A percentile compares a stretch with the other conserved stretches of the same genome.
These are phyloP conservation scores for Agelaius phoeniceus DNA, from an alignment of 2,113 vertebrate species.

Conservation along the genomic window DNA sequence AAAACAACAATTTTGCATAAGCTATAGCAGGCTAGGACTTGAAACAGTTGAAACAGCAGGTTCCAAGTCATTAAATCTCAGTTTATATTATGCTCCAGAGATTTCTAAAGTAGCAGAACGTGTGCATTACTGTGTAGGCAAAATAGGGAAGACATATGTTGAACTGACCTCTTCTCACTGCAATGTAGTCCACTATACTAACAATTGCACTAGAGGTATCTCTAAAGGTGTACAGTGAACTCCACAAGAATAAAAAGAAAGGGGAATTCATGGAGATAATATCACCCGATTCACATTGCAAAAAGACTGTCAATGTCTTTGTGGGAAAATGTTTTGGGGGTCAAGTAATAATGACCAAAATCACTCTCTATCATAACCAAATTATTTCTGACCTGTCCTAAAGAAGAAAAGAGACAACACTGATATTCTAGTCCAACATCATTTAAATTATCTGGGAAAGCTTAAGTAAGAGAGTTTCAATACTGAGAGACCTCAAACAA, in stretches of 20 bases:
- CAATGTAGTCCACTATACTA: background rate
- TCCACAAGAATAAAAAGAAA: background rate
- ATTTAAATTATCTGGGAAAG: background rate
- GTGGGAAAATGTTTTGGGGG: background rate
- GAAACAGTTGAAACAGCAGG: slow-evolving; percentile 10
- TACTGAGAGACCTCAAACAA: background rate
- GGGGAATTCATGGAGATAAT: background rate
- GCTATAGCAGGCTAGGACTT: background rate
- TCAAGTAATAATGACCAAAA: slow-evolving; percentile 2
- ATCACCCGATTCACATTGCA: background rate
- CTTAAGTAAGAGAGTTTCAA: background rate
- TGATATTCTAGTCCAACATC: background rate
- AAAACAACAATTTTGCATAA: background rate
- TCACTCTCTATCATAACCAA: background rate
- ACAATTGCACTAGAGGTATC: background rate
- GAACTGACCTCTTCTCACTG: background rate
- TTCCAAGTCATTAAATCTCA: slow-evolving; percentile 43
- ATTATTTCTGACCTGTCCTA: background rate
- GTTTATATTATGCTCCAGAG: background rate
- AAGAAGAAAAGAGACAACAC: background rate
- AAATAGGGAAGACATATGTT: slow-evolving; percentile 26
- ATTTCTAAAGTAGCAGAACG: background rate
- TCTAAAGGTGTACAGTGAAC: background rate
- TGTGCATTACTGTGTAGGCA: background rate
- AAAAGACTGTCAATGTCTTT: background rate